Base-by-base conservation (phyloP, 2,113 vertebrate genomes). In the Calyptomena viridis region DNA sequence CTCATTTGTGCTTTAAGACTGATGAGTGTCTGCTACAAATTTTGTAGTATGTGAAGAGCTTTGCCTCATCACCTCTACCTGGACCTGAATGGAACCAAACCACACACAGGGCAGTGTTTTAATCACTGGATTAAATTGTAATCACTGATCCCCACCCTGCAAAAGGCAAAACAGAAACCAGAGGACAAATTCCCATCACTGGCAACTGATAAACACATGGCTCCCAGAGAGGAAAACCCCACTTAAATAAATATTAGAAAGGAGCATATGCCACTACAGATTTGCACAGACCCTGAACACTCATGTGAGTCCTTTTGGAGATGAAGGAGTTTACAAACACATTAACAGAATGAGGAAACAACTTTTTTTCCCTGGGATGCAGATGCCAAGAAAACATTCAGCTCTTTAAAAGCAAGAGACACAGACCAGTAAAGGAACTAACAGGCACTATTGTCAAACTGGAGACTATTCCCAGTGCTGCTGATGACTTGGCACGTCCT, bases 261-360 rank as follows among this genome's bases (percentile, higher is more conserved):
- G 40, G 16, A 95, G 87, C 95, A 91, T n/a, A 52, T 18, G n/a
- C 91, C 84, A 22, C 37, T 30, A n/a, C 21, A 67, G 89, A 50
- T 60, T 18, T 82, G 66, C 17, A 2, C 85, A 69, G 83, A 3
- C 37, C 84, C 86, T 3, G 20, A 83, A 46, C 74, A 58, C 73
- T 21, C 86, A n/a, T 0, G 2, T 4, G 81, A 82, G 58, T 4
- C 67, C 58, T 87, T 90, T 2, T 63, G 91, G 89, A 18, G 27
- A 55, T 1, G 74, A 3, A 74, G 63, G 68, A 84, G 84, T 91
- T 92, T 85, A 79, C 89, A 92, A 97, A 93, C 93, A 91, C 69
- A 39, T 55, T 20, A 42, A 80, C 1, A 79, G n/a, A 66, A 73
- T 0, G 21, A 93, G 49, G 59, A 91, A 94, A 84, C 55, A 35